phyloP scores from a whole-genome alignment of 1,140 invertebrate genomes.

The Trialeurodes vaporariorum region DNA sequence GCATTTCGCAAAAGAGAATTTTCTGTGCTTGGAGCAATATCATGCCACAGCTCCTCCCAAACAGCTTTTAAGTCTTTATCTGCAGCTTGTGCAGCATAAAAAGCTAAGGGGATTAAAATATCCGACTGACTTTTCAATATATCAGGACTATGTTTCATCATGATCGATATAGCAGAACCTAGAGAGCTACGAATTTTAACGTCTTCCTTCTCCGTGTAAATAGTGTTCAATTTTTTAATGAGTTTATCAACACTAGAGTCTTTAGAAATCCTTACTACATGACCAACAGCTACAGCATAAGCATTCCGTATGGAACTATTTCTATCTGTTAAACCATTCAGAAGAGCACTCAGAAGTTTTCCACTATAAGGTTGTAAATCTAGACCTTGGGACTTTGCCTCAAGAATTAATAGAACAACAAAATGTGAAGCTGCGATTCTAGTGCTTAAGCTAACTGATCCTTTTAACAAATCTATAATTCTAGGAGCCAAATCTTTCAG shows the following conservation, averaged over 20 bases:
- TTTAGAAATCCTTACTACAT: constrained; percentile 77
- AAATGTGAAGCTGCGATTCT: constrained; percentile 78
- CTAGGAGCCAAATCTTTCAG: constrained; percentile 67
- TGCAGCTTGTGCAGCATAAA: constrained; percentile 70
- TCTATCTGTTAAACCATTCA: constrained; percentile 69
- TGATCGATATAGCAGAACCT: constrained; percentile 64
- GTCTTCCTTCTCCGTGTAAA: constrained; percentile 70
- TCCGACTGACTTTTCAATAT: constrained; percentile 67
- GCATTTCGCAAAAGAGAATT: constrained; percentile 65
- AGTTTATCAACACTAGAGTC: constrained; percentile 75
- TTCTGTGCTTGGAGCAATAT: constrained; percentile 74
- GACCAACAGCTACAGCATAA: constrained; percentile 68
- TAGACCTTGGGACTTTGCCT: not conserved
- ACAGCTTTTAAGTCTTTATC: constrained; percentile 37
- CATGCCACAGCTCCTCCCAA: constrained; percentile 83
- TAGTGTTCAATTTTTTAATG: constrained; percentile 60
- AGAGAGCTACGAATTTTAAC: constrained; percentile 58
- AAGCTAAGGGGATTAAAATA: constrained; percentile 65
- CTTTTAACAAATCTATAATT: constrained; percentile 68
- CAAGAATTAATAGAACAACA: constrained; percentile 54
- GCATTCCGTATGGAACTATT: constrained; percentile 71
- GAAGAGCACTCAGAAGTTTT: constrained; percentile 63
- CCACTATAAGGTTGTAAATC: constrained; percentile 46
- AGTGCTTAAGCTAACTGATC: constrained; percentile 65
- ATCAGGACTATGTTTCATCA: constrained; percentile 71